Percentiles rank a stretch among this genome's conserved stretches.
Evolutionary conservation across 2,888 invertebrate species (phyloP).

Genomic region (Nemurella pictetii): DNA sequence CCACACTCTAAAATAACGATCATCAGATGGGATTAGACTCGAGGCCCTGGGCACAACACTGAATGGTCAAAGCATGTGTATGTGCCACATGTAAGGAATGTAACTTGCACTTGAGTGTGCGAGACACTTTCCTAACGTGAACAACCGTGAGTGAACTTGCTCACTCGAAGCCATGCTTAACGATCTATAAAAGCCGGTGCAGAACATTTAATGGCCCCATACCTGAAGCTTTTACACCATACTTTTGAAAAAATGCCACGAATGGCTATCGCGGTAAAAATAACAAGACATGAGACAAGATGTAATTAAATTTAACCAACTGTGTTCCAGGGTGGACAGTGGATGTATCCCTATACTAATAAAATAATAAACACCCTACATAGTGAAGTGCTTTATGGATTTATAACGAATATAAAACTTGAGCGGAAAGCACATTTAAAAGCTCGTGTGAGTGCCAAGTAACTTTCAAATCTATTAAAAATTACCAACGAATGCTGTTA

Average conservation of each 20-base stretch:
- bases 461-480: not conserved
- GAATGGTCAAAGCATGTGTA: no score
- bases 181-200: not conserved
- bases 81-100: not conserved
- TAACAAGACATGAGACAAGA: not conserved
- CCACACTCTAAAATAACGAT: no score
- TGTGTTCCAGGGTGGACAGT: not conserved
- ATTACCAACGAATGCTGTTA: not conserved
- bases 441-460: not conserved
- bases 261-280: not conserved
- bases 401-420: not conserved
- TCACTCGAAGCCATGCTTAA: not conserved
- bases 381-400: not conserved
- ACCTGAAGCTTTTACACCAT: not conserved
- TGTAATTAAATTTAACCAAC: not conserved
- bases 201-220: not conserved
- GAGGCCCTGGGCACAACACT: not conserved
- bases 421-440: not conserved
- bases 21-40: not conserved
- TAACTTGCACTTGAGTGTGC: not conserved
- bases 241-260: not conserved
- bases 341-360: no score
- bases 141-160: not conserved
- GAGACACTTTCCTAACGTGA: not conserved
- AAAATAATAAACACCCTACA: not conserved